These are phyloP conservation scores for Cheilinus undulatus DNA, from an alignment of 2,113 vertebrate species.

Conservation along the genomic window DNA sequence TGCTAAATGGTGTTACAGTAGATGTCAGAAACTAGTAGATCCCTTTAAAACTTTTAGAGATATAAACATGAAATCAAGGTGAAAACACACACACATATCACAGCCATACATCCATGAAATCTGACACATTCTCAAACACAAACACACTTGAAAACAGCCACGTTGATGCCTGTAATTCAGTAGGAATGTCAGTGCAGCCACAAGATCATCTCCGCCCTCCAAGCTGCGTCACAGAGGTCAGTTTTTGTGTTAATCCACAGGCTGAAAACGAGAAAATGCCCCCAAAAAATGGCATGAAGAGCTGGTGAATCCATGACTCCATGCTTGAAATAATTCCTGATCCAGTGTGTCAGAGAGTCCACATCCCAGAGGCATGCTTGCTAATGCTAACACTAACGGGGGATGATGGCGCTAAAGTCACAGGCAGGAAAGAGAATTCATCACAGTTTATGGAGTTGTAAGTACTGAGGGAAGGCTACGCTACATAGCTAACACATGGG, in stretches of 20 bases:
- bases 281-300: not conserved
- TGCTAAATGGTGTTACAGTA: not conserved
- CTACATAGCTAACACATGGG: conserved; percentile 15
- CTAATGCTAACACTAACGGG: conserved; percentile 31
- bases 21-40: conserved; percentile 14
- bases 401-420: not conserved
- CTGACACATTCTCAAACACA: not conserved
- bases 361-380: not conserved
- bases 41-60: conserved; percentile 6
- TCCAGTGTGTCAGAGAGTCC: not conserved
- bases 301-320: not conserved
- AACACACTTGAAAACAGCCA: not conserved
- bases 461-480: not conserved
- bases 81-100: not conserved
- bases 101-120: not conserved
- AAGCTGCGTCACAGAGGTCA: not conserved
- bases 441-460: not conserved
- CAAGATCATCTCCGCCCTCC: conserved; percentile 1
- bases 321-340: not conserved
- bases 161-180: not conserved
- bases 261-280: not conserved
- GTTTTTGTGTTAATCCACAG: conserved; percentile 10
- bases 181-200: conserved; percentile 32
- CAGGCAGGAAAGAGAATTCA: not conserved
- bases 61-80: conserved; percentile 18